Evolutionary conservation across 2,797 vertebrate species (phyloP), one percentile per base, ranked within the genome.

Genomic region (Diglossa cyanea): DNA sequence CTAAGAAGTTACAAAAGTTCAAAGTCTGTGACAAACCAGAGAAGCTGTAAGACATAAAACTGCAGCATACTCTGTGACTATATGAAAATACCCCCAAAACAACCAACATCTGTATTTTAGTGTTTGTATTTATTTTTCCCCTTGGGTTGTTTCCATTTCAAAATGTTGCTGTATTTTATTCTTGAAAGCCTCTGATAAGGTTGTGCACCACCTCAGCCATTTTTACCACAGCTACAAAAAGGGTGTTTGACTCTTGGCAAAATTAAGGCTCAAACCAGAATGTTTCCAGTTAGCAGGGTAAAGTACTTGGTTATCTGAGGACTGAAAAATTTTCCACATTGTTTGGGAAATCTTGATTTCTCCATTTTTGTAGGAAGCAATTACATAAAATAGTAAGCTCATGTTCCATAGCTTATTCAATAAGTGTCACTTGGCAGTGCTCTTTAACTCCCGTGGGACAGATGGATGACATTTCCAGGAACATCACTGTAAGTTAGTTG

Each of bases 51-150:
- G 72, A 45, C 10, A 2, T 71, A 61, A 65, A 82, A 54, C 37
- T 74, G 54, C 58, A 72, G 54, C n/a, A 12, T 15, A 54, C 10
- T 35, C 40, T 1, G 0, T 86, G 72, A 18, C 68, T 83, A 30
- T 67, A 25, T 13, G n/a, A 17, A 54, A 35, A 37, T 42, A 8
- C 0, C 0, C 0, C 8, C 8, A 16, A 47, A 68, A n/a, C 58
- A 63, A 26, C 9, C 30, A 53, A 31, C n/a, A 71, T 9, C 25
- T 71, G 5, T 45, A 20, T 77, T 45, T 86, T 55, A 25, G 17
- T 55, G 20, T 93, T 87, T 66, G 17, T 86, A 65, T 20, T 73
- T 93, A 20, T 11, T 90, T 81, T 68, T 66, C 33, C 13, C 12
- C 24, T 53, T 89, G 26, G 20, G 33, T 85, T n/a, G 14, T 63